phyloP scores from a whole-genome alignment of 2,888 invertebrate species.

The Dinocampus coccinellae region DNA sequence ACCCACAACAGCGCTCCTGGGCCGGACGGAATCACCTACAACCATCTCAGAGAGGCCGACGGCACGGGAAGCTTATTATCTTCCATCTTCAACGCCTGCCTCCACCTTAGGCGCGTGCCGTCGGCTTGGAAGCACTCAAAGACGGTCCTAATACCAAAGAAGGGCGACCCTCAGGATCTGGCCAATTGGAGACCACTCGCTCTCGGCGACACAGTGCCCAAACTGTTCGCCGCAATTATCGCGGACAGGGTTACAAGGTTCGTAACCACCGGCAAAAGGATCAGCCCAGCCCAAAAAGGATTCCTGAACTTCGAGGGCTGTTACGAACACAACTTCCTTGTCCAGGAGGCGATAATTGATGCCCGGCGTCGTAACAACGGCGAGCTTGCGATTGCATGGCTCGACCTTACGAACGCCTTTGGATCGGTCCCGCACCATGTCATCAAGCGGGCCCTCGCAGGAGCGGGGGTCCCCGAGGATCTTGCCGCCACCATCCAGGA shows the following conservation, averaged over 20 bases:
- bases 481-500: conserved; percentile 37
- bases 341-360: conserved; percentile 54
- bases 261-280: background rate
- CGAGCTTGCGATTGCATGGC: too few relatives aligned
- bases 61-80: conserved; percentile 15
- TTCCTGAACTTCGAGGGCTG: conserved; percentile 60
- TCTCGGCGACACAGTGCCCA: conserved; percentile 47
- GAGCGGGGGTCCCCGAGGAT: conserved; percentile 28
- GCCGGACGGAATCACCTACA: conserved; percentile 47
- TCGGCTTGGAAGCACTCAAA: conserved; percentile 35
- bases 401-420: too few relatives aligned
- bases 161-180: conserved; percentile 24
- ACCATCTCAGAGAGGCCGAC: conserved; percentile 41
- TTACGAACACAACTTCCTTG: conserved; percentile 60
- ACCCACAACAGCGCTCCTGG: conserved; percentile 39
- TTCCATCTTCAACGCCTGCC: conserved; percentile 26
- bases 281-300: conserved; percentile 45
- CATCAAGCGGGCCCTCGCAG: conserved; percentile 45
- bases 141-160: conserved; percentile 35
- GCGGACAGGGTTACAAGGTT: conserved; percentile 30
- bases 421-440: too few relatives aligned
- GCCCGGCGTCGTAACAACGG: too few relatives aligned
- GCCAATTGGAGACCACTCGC: conserved; percentile 54
- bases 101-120: conserved; percentile 22
- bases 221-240: conserved; percentile 44